phyloP scores from a whole-genome alignment of 37 sponge, comb jelly and placozoan species.

The Beroe ovata region DNA sequence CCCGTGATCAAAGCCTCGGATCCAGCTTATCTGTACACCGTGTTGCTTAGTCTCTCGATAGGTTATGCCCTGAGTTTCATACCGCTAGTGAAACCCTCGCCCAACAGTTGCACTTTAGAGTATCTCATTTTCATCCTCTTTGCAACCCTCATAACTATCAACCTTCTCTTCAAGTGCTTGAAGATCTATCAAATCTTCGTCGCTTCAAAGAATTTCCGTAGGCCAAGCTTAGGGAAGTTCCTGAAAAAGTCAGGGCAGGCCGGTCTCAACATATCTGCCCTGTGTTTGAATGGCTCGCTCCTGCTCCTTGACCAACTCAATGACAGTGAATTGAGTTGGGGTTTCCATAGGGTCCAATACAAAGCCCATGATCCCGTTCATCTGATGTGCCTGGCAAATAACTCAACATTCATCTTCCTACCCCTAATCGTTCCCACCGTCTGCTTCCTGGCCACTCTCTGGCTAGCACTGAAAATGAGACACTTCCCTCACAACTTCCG shows the following conservation, averaged over 20 bases:
- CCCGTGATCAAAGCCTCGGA: constrained; percentile 54
- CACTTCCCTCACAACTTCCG: constrained; percentile 52
- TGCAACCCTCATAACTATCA: constrained; percentile 7
- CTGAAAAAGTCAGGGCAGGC: constrained; percentile 2
- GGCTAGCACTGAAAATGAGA: constrained; percentile 20
- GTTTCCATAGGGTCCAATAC: background rate
- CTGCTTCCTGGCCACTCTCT: constrained; percentile 9
- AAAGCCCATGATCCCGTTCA: background rate
- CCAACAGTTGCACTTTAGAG: background rate
- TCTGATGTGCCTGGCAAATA: background rate
- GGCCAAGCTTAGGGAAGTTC: background rate
- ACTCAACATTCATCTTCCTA: background rate
- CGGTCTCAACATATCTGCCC: background rate
- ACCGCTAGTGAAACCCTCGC: background rate
- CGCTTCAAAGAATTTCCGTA: constrained; percentile 3
- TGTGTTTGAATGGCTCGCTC: background rate
- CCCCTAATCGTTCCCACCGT: background rate
- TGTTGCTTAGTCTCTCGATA: background rate
- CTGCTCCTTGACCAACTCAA: background rate
- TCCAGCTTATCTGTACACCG: constrained; percentile 17
- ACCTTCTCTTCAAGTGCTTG: constrained; percentile 8
- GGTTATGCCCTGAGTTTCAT: background rate
- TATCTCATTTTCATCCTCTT: background rate
- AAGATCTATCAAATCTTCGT: constrained; percentile 36
- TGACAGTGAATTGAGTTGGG: background rate